Conservation (phyloP, 2,888 invertebrate species). For the Nemotelus nigrinus region DNA sequence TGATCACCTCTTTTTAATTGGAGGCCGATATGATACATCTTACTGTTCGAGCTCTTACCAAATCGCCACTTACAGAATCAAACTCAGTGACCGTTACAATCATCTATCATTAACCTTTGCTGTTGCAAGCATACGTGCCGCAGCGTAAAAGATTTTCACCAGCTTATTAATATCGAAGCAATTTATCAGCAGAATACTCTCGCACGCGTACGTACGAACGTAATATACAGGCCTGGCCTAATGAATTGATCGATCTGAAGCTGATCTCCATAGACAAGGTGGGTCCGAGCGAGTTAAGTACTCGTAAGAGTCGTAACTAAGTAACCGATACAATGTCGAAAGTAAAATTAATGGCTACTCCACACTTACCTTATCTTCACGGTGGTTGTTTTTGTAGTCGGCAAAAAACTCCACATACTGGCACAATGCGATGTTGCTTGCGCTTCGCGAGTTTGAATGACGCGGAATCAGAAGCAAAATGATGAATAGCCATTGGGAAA, state of each 20-base stretch:
- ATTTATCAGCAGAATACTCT: neutral
- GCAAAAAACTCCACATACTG: conserved; percentile 59
- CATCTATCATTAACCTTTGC: neutral
- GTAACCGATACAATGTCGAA: too few species aligned
- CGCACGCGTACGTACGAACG: too few species aligned
- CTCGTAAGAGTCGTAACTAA: too few species aligned
- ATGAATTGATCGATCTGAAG: neutral
- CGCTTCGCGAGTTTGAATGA: conserved; percentile 53
- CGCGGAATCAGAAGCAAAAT: conserved; percentile 50
- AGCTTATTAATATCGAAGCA: conserved; percentile 1
- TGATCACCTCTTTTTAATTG: too few species aligned
- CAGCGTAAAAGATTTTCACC: neutral
- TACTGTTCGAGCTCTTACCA: neutral
- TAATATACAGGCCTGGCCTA: neutral
- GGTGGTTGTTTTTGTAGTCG: conserved; percentile 60
- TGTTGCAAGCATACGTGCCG: neutral
- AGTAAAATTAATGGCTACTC: too few species aligned
- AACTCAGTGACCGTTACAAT: neutral
- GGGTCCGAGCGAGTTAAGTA: neutral
- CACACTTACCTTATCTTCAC: conserved; percentile 58
- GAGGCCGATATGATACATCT: neutral
- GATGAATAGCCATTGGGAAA: conserved; percentile 38
- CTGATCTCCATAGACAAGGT: neutral
- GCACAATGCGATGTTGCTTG: conserved; percentile 54
- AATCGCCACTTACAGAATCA: neutral